phyloP scores from a whole-genome alignment of 2,797 vertebrate species.

The Sebastes steindachneri region DNA sequence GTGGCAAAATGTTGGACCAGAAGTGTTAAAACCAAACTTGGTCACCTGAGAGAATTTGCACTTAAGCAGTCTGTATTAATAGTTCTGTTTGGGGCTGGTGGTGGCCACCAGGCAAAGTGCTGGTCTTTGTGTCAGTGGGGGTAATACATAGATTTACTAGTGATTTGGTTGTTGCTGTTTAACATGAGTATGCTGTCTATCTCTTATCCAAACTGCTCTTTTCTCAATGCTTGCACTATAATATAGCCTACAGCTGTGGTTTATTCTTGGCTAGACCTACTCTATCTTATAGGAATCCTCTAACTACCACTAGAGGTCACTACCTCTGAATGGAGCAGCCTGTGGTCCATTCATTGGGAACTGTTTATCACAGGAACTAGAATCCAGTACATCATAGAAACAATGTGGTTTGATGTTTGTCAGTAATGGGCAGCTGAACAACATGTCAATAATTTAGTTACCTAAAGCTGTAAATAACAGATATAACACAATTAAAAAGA shows the following conservation, averaged over 20 bases:
- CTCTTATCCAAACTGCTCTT: not conserved
- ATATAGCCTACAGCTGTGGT: not conserved
- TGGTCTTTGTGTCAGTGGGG: not conserved
- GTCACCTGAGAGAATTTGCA: conserved; percentile 19
- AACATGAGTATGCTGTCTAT: not conserved
- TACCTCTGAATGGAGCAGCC: not conserved
- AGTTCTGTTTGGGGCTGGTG: conserved; percentile 17
- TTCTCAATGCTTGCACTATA: not conserved
- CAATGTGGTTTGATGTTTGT: not conserved
- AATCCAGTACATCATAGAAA: not conserved
- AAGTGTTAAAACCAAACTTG: conserved; percentile 22
- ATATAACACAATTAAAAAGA: not conserved
- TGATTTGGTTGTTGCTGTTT: not conserved
- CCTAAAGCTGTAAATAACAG: not conserved
- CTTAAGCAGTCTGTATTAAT: conserved; percentile 37
- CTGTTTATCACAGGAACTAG: not conserved
- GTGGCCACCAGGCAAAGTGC: not conserved
- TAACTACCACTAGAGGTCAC: not conserved
- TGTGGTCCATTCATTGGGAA: not conserved
- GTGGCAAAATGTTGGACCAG: conserved; percentile 22
- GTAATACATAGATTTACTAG: not conserved
- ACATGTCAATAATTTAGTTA: not conserved
- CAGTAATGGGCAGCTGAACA: not conserved
- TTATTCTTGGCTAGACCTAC: not conserved
- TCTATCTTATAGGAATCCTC: not conserved